Base-by-base conservation (phyloP, 2,888 invertebrate genomes). In the Epirrhoe tristata region DNA sequence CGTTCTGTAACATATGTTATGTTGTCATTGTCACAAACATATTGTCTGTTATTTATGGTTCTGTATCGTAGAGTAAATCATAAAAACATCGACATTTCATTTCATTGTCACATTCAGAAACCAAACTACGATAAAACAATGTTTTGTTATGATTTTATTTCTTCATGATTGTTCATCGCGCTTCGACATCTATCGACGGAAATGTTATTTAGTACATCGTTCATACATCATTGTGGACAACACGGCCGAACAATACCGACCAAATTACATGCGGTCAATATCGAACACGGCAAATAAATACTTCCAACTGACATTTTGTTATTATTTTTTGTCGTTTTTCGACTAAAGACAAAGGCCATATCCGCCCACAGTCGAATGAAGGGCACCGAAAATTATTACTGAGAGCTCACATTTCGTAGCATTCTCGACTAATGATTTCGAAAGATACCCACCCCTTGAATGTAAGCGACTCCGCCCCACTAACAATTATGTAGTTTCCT, bases 401-500 rank as follows among this genome's bases (percentile, higher is more conserved):
- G 85, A 76, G 80, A 76, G 85, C 86, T 84, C 85, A 84, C 84
- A 84, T 88, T 89, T 84, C 83, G 84, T 86, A 78, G 84, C 91
- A 93, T 93, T 93, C 91, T 89, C 79, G 81, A 84, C 91, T 93
- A 93, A 93, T 93, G 93, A 93, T 93, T 93, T 89, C 80, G 90
- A 91, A 79, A 88, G 81, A 89, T 90, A 91, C 75, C 93, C 93
- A 91, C 93, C 93, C 93, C 91, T 87, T 93, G 91, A 93, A 93
- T 93, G 91, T 93, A 91, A 92, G 81, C 85, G 90, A 86, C 89
- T 76, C 91, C 93, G 93, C 93, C 93, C 88, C 83, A n/a, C n/a
- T n/a, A n/a, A n/a, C n/a, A n/a, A n/a, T n/a, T n/a, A n/a, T n/a
- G n/a, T n/a, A n/a, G n/a, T n/a, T n/a, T n/a, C n/a, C n/a, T n/a